These are phyloP conservation scores for Alligator sinensis DNA, from an alignment of 2,113 vertebrate genomes.

Conservation along the genomic window DNA sequence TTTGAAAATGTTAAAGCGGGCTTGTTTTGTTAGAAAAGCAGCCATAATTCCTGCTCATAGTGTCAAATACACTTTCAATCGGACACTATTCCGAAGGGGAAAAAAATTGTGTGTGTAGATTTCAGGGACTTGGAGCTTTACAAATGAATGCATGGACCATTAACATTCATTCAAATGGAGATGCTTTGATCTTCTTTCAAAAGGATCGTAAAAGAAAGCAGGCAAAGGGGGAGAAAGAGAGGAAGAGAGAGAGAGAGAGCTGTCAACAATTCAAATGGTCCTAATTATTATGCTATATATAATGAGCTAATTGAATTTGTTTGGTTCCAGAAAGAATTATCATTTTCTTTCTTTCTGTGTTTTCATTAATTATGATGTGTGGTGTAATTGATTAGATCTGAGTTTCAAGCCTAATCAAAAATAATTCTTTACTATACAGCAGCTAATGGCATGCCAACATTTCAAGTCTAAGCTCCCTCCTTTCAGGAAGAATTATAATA, in stretches of 20 bases:
- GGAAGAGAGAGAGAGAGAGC: slow-evolving; percentile 62
- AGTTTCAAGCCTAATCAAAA: slow-evolving; percentile 4
- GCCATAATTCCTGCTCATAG: slow-evolving; percentile 73
- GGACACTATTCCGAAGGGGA: slow-evolving; percentile 53
- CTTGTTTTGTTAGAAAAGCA: slow-evolving; percentile 49
- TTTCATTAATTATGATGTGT: slow-evolving; percentile 38
- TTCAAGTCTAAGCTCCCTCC: neutral
- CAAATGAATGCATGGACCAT: slow-evolving; percentile 75
- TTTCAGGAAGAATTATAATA: neutral
- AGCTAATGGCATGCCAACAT: neutral
- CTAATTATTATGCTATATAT: slow-evolving; percentile 82
- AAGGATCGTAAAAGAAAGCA: slow-evolving; percentile 52
- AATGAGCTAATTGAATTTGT: slow-evolving; percentile 87
- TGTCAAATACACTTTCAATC: slow-evolving; percentile 68
- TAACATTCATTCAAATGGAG: slow-evolving; percentile 76
- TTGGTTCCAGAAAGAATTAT: slow-evolving; percentile 84
- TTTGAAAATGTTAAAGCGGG: slow-evolving; percentile 55
- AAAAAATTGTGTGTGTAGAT: slow-evolving; percentile 19
- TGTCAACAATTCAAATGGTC: slow-evolving; percentile 84
- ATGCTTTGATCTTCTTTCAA: slow-evolving; percentile 83
- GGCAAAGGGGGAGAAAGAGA: slow-evolving; percentile 25
- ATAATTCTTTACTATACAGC: neutral
- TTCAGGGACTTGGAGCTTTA: slow-evolving; percentile 67
- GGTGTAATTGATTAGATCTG: slow-evolving; percentile 35
- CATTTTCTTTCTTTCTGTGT: slow-evolving; percentile 66